These are phyloP conservation scores for Nemoura dubitans DNA, from an alignment of 2,888 invertebrate genomes.

Conservation along the genomic window DNA sequence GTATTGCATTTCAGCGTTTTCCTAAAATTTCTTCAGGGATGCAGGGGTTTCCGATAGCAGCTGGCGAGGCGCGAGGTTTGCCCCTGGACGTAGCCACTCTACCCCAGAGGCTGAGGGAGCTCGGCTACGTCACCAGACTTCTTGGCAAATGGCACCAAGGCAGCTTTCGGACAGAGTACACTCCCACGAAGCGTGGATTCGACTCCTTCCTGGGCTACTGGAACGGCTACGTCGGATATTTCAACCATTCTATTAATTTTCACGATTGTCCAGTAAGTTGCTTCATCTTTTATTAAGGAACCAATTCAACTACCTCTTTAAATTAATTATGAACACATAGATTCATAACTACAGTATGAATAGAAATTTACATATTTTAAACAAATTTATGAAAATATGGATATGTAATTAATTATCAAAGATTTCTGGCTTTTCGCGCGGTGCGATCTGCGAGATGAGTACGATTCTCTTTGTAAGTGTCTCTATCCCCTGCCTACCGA, in stretches of 20 bases:
- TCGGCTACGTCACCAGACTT: constrained; percentile 81
- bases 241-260: constrained; percentile 63
- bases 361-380: too few relatives aligned
- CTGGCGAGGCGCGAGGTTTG: constrained; percentile 61
- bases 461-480: too few relatives aligned
- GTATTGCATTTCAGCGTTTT: neutral
- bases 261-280: neutral
- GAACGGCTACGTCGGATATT: constrained; percentile 81
- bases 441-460: too few relatives aligned
- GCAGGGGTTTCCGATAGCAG: constrained; percentile 61
- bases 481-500: too few relatives aligned
- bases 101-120: constrained; percentile 69
- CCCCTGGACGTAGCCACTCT: constrained; percentile 69
- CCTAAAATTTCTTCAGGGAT: constrained; percentile 57
- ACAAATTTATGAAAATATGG: too few relatives aligned
- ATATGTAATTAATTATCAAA: too few relatives aligned
- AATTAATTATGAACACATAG: too few relatives aligned
- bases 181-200: constrained; percentile 80
- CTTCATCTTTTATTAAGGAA: too few relatives aligned
- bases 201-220: constrained; percentile 83
- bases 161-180: constrained; percentile 73
- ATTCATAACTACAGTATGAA: too few relatives aligned
- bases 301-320: too few relatives aligned
- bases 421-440: too few relatives aligned
- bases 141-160: constrained; percentile 95